phyloP scores from a whole-genome alignment of 2,888 invertebrate genomes.

The Dinocampus coccinellae region DNA sequence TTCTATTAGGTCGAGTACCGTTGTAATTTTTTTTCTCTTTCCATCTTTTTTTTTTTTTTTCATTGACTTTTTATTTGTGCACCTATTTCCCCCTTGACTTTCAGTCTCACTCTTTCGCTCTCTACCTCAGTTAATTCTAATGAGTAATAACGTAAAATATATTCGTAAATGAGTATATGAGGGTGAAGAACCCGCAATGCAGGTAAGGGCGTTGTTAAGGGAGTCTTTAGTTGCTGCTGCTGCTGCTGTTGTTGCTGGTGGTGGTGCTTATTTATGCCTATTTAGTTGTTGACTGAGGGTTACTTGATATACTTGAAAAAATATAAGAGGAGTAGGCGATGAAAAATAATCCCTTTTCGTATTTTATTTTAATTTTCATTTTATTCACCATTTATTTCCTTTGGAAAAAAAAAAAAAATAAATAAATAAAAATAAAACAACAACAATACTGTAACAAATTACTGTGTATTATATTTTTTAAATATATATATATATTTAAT shows the following conservation, averaged over 20 bases:
- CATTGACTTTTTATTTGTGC: background rate
- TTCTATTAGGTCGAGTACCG: background rate
- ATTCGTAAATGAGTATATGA: background rate
- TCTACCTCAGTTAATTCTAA: constrained; percentile 7
- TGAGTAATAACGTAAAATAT: constrained; percentile 14
- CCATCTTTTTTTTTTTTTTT: background rate
- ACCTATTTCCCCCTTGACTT: background rate
- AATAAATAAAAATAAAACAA: background rate
- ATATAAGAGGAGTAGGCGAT: background rate
- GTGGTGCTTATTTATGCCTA: too few relatives aligned
- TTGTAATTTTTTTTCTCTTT: background rate
- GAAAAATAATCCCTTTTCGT: background rate
- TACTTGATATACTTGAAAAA: too few relatives aligned
- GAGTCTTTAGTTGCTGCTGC: constrained; percentile 60
- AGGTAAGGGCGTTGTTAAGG: constrained; percentile 69
- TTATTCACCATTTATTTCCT: too few relatives aligned
- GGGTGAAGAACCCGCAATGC: constrained; percentile 62
- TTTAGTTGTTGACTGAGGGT: too few relatives aligned
- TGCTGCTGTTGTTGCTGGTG: too few relatives aligned
- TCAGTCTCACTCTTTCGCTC: background rate
- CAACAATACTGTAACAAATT: background rate
- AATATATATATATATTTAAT: background rate
- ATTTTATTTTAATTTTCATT: too few relatives aligned
- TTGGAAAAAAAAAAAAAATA: background rate
- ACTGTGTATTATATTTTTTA: too few relatives aligned